phyloP scores from a whole-genome alignment of 2,888 invertebrate genomes.

The Heliconius charithonia region DNA sequence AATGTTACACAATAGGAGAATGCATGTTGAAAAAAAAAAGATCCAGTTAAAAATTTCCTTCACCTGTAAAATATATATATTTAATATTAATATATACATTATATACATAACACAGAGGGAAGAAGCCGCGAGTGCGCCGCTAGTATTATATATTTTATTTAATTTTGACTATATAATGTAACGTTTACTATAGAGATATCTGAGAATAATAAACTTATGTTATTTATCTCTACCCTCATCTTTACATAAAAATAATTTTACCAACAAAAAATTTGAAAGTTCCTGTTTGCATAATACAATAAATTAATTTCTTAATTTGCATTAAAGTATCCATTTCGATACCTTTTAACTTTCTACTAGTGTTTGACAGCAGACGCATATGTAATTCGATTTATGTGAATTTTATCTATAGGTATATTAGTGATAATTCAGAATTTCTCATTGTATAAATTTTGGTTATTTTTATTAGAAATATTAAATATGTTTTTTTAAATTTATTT shows the following conservation, averaged over 20 bases:
- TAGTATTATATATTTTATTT: too few relatives aligned
- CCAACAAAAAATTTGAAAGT: slow-evolving; percentile 10
- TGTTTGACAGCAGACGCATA: neutral
- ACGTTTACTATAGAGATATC: neutral
- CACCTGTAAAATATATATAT: too few relatives aligned
- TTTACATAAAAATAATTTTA: neutral
- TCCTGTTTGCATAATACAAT: slow-evolving; percentile 10
- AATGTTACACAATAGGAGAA: too few relatives aligned
- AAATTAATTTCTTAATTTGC: slow-evolving; percentile 19
- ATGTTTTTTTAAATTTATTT: too few relatives aligned
- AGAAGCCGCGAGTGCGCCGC: too few relatives aligned
- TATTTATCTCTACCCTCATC: neutral
- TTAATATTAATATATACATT: too few relatives aligned
- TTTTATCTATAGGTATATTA: neutral
- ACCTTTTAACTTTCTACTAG: slow-evolving; percentile 14
- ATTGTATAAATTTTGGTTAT: neutral
- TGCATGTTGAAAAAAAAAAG: too few relatives aligned
- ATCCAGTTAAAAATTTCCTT: too few relatives aligned
- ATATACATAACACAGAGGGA: too few relatives aligned
- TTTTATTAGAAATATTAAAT: neutral
- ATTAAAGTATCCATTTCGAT: slow-evolving; percentile 5
- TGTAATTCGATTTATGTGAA: slow-evolving; percentile 18
- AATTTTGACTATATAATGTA: too few relatives aligned
- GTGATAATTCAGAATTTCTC: neutral
- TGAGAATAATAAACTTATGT: neutral